Evolutionary conservation across 2,888 invertebrate genomes (phyloP).

Genomic region (Macaria notata): DNA sequence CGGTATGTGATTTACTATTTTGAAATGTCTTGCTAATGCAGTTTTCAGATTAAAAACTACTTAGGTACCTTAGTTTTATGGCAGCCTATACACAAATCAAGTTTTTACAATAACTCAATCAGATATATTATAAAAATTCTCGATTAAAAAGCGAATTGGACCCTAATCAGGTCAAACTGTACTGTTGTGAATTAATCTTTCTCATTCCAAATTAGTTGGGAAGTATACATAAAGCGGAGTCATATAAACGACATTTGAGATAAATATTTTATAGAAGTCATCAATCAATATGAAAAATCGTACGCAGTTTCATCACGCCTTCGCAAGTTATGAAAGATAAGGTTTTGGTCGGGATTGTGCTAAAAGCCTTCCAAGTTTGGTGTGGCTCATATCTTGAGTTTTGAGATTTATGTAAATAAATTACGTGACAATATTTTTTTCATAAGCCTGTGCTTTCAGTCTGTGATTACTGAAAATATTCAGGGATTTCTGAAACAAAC

Average conservation of each 20-base stretch:
- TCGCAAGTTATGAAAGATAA: constrained; percentile 22
- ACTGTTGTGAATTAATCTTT: constrained; percentile 13
- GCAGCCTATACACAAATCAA: constrained; percentile 1
- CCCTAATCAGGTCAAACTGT: constrained; percentile 12
- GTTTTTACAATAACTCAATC: constrained; percentile 9
- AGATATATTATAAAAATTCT: constrained; percentile 15
- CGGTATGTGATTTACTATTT: no score
- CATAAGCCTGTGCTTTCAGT: no score
- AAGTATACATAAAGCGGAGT: constrained; percentile 13
- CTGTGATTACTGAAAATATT: no score
- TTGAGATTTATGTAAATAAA: no score
- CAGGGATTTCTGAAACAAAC: no score
- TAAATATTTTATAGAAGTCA: constrained; percentile 25
- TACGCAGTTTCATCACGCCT: constrained; percentile 19
- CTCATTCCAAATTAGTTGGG: constrained; percentile 15
- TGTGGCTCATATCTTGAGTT: no score
- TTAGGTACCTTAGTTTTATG: neutral
- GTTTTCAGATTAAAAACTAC: neutral
- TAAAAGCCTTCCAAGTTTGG: constrained; percentile 1
- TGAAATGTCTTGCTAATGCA: no score
- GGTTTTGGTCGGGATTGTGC: constrained; percentile 5
- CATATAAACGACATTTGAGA: constrained; percentile 22
- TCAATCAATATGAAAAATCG: constrained; percentile 29
- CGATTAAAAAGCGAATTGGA: constrained; percentile 8
- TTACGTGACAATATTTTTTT: no score